Base-by-base conservation (phyloP, 1,140 invertebrate species). In the Phymorhynchus buccinoides region DNA sequence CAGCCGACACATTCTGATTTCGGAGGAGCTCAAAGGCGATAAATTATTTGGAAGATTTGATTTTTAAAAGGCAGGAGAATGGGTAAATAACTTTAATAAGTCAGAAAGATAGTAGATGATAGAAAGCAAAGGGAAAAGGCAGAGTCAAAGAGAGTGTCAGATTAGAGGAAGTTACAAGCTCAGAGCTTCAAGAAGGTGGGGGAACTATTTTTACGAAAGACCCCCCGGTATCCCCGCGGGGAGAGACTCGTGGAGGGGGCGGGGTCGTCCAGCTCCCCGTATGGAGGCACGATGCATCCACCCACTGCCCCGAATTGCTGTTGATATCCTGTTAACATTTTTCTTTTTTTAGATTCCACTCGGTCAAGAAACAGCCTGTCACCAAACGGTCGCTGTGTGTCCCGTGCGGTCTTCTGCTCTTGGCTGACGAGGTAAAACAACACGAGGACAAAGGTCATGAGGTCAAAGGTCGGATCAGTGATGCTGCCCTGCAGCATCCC, bases 371-470 rank as follows among this genome's bases (percentile, higher is more conserved):
- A 62, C 66, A 87, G 56, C 44, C 82, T 44, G 79, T 82, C 9
- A 32, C 62, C 44, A 78, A 87, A 32, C 82, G 89, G 62, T 44
- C 68, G 52, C 56, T 89, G 35, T 91, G 91, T 68, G 56, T 96
- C 87, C 94, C 95, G 6, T 97, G 96, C 91, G 93, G 94, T 42
- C 93, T 94, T 87, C 93, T 96, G 62, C 94, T 95, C 73, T 87
- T 94, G 22, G 88, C 91, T 27, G 88, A 89, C 71, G 94, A 95
- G 78, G 90, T 90, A 77, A 16, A 88, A 7, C 90, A 92, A 48
- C 95, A 96, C 90, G 95, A 96, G 91, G 87, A 94, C n/a, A 95
- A 96, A 91, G 88, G 94, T 16, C 82, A 90, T 75, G 77, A 9
- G 14, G 16, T 95, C 9, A 90, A 87, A 39, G 90, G 88, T 73